A percentile compares a stretch with the other conserved stretches of the same genome.
phyloP scores from a whole-genome alignment of 2,888 invertebrate genomes.

The Heterodera filipjevi region DNA sequence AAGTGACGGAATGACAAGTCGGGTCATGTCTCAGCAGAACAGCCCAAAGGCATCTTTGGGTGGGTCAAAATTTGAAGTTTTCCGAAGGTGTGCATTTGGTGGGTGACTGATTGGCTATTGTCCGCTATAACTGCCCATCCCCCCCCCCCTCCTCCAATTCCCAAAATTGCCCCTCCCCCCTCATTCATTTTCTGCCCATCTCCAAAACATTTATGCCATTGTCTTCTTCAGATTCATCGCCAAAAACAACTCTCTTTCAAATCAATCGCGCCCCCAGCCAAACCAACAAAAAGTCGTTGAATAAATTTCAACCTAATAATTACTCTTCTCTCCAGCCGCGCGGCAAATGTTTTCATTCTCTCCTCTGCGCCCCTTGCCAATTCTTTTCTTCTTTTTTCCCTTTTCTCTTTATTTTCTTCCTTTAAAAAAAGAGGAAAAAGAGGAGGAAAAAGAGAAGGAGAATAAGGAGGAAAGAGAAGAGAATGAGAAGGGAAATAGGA shows the following conservation, averaged over 20 bases:
- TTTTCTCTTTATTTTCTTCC: neutral
- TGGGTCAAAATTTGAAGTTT: constrained; percentile 12
- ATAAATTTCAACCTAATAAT: constrained; percentile 2
- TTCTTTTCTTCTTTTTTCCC: neutral
- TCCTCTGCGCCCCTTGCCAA: neutral
- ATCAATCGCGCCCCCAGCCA: neutral
- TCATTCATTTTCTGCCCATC: neutral
- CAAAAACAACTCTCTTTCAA: constrained; percentile 15
- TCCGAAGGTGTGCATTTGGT: neutral
- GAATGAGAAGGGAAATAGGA: neutral
- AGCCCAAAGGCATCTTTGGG: constrained; percentile 2
- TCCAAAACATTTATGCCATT: neutral
- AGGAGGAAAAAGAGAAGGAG: neutral
- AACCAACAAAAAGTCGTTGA: neutral
- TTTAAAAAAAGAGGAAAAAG: no score
- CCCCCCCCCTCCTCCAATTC: no score
- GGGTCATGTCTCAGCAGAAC: constrained; percentile 1
- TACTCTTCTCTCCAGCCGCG: constrained; percentile 1
- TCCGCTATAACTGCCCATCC: neutral
- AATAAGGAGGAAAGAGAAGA: neutral
- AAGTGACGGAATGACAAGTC: neutral
- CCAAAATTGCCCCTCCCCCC: neutral
- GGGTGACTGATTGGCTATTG: constrained; percentile 5
- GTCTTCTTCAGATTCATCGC: neutral
- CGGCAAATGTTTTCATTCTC: neutral